Evolutionary conservation across 2,888 invertebrate species (phyloP).

Genomic region (Drosophila hamatofila): DNA sequence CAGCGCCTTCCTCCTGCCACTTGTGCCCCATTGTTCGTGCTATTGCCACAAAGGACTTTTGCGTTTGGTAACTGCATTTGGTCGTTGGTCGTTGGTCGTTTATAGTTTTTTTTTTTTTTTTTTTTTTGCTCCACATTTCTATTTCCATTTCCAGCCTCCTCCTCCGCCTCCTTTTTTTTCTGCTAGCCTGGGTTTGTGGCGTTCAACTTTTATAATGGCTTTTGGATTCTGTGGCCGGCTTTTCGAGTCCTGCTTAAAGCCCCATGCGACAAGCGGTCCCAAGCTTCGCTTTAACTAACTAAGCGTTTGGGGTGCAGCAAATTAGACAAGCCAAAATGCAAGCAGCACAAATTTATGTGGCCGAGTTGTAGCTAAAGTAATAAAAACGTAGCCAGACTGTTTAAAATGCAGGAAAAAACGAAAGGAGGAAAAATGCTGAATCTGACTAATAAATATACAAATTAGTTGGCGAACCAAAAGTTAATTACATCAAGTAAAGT

Average conservation of each 20-base stretch:
- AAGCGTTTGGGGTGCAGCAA: constrained; percentile 32
- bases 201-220: constrained; percentile 66
- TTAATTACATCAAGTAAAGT: too few relatives aligned
- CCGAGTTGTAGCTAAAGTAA: not conserved
- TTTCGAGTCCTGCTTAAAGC: constrained; percentile 45
- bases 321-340: constrained; percentile 32
- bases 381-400: constrained; percentile 11
- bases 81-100: constrained; percentile 19
- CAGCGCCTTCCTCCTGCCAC: constrained; percentile 1
- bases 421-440: too few relatives aligned
- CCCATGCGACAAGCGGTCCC: constrained; percentile 17
- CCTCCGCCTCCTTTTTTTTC: not conserved
- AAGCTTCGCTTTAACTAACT: constrained; percentile 44
- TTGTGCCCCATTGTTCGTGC: constrained; percentile 45
- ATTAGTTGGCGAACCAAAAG: too few relatives aligned
- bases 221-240: constrained; percentile 60
- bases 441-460: too few relatives aligned
- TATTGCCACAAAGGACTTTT: constrained; percentile 67
- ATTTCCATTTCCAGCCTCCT: constrained; percentile 48
- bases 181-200: constrained; percentile 5
- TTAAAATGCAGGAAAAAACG: too few relatives aligned
- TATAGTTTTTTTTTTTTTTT: constrained; percentile 10
- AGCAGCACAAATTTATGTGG: constrained; percentile 29
- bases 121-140: constrained; percentile 47
- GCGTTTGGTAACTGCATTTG: constrained; percentile 45